phyloP scores from a whole-genome alignment of 2,797 vertebrate species.

The Peromyscus melanophrys region DNA sequence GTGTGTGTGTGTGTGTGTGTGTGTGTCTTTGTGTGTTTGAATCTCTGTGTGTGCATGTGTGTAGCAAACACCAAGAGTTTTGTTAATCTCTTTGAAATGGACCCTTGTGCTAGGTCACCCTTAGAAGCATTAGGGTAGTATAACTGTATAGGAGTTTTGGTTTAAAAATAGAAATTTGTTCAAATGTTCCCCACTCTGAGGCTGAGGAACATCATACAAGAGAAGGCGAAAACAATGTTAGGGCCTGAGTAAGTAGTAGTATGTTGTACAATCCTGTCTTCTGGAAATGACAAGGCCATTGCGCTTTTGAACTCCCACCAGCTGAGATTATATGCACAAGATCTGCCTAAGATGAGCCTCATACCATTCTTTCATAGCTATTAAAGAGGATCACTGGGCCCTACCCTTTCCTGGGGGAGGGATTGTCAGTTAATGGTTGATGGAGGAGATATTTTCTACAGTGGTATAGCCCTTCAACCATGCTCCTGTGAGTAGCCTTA shows the following conservation, averaged over 20 bases:
- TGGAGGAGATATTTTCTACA: neutral
- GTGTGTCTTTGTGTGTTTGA: neutral
- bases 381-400: neutral
- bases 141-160: neutral
- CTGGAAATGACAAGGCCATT: neutral
- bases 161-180: neutral
- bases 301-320: neutral
- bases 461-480: neutral
- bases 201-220: neutral
- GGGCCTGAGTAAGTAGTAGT: neutral
- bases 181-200: neutral
- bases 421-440: neutral
- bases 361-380: neutral
- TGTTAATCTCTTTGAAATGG: conserved; percentile 13
- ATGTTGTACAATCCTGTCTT: neutral
- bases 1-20: no score
- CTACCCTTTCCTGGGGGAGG: neutral
- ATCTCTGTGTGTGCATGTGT: neutral
- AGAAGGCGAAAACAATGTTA: neutral
- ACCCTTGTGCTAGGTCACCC: neutral
- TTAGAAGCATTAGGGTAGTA: conserved; percentile 17
- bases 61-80: neutral
- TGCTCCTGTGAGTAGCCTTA: neutral
- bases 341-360: neutral
- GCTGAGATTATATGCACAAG: neutral